Percentiles rank a stretch among this genome's conserved stretches.
Conservation (phyloP, 2,113 vertebrate genomes). For the Corythornis cristatus region DNA sequence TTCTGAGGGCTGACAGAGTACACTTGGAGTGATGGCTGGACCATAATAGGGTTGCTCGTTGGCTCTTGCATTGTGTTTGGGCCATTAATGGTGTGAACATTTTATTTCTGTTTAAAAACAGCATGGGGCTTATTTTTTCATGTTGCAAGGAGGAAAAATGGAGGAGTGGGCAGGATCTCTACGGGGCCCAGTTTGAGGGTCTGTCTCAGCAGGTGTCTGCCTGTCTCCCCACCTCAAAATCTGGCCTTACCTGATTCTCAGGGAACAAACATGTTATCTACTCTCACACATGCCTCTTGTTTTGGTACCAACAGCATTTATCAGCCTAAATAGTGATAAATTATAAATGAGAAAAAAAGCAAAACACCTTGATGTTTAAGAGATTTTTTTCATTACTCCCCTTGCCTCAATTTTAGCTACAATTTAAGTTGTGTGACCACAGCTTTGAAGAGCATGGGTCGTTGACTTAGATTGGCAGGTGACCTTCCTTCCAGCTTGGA, state of each 20-base stretch:
- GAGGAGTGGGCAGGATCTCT: neutral
- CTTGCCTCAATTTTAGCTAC: neutral
- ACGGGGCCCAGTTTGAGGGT: neutral
- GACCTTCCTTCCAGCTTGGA: neutral
- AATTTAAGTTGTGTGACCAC: accelerated
- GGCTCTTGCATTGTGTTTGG: neutral
- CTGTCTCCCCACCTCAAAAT: neutral
- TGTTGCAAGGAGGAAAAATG: neutral
- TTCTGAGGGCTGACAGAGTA: neutral
- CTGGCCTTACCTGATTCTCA: accelerated
- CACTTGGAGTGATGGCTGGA: neutral
- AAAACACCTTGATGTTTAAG: neutral
- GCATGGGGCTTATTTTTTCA: neutral
- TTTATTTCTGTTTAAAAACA: neutral
- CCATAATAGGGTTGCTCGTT: neutral
- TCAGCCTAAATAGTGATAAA: neutral
- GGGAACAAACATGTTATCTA: neutral
- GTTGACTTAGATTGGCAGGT: neutral
- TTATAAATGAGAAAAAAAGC: neutral
- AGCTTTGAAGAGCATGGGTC: neutral
- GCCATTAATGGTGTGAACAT: neutral
- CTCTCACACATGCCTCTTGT: neutral
- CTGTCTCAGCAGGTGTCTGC: neutral
- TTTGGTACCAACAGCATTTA: neutral
- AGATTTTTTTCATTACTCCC: neutral